Evolutionary conservation across 2,888 invertebrate genomes (phyloP), one percentile per base, ranked within the genome.

Genomic region (Drosophila picticornis): DNA sequence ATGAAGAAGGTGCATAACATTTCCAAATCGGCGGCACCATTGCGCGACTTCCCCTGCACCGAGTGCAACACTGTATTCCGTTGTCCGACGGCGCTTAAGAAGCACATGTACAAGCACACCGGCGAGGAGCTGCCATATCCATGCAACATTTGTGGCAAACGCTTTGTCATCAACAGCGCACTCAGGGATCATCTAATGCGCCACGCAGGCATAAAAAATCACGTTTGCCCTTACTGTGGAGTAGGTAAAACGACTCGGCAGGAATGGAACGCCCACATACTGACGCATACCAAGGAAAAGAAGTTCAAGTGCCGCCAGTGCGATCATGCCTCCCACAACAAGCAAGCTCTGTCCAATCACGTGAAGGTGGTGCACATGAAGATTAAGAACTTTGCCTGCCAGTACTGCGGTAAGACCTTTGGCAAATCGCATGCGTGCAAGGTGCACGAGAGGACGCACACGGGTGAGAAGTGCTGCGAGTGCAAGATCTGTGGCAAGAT

Each of bases 121-220:
- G 92, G 93, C 27, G 89, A 92, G 64, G 91, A 92, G 61, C 66
- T 92, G 32, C 92, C 93, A 4, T 92, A 91, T 67, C 92, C 92
- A 0, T 92, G 93, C 75, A 91, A 91, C 61, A 92, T 92, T 22
- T 92, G 92, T 31, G 91, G 92, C 46, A 92, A 92, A 32, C 86
- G 92, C 3, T 93, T 92, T 57, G 92, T 93, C 11, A 92, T 92
- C 19, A 92, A 91, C 52, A 91, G 92, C 36, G 93, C 93, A 2
- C 81, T 93, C 5, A 87, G 92, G 55, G 93, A 93, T 70, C 93
- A 93, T 67, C 68, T 92, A 25, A 92, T 92, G 89, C 91, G 93
- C 0, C 93, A 93, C 66, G 92, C 92, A 0, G 93, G 93, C n/a
- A 92, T 93, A 56, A 92, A 92, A 65, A 93, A 93, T 36, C 93